A percentile compares a stretch with the other conserved stretches of the same genome.
Evolutionary conservation across 2,797 vertebrate genomes (phyloP).

Genomic region (Poeciliopsis gracilis): DNA sequence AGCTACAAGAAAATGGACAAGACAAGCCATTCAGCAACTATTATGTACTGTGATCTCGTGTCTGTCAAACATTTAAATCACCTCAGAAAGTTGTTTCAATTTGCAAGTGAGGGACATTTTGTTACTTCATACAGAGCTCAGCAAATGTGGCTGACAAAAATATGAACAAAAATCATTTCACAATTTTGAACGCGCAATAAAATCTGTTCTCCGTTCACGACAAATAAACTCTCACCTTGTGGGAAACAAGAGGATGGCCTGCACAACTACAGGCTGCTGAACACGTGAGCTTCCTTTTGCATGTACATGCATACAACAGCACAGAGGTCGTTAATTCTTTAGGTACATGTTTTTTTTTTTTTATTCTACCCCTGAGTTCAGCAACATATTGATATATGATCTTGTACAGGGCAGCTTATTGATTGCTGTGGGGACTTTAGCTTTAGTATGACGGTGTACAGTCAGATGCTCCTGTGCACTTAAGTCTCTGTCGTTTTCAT

Average conservation of each 20-base stretch:
- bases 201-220: not conserved
- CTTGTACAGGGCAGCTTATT: slow-evolving; percentile 66
- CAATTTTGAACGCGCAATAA: not conserved
- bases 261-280: slow-evolving; percentile 1
- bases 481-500: slow-evolving; percentile 53
- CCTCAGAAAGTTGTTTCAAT: not conserved
- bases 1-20: not conserved
- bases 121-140: not conserved
- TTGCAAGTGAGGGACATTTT: not conserved
- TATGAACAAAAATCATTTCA: not conserved
- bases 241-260: slow-evolving; percentile 16
- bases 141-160: not conserved
- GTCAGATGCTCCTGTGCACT: slow-evolving; percentile 57
- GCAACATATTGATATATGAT: slow-evolving; percentile 74
- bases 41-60: not conserved
- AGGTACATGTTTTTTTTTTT: slow-evolving; percentile 49
- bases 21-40: not conserved
- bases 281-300: slow-evolving; percentile 20
- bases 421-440: slow-evolving; percentile 73
- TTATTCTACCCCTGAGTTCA: slow-evolving; percentile 63
- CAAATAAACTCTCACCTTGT: not conserved
- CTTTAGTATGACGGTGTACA: slow-evolving; percentile 53
- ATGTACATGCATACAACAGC: slow-evolving; percentile 26
- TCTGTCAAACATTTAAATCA: not conserved
- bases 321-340: slow-evolving; percentile 52